phyloP scores from a whole-genome alignment of 2,113 vertebrate species.

The Spea multiplicata region DNA sequence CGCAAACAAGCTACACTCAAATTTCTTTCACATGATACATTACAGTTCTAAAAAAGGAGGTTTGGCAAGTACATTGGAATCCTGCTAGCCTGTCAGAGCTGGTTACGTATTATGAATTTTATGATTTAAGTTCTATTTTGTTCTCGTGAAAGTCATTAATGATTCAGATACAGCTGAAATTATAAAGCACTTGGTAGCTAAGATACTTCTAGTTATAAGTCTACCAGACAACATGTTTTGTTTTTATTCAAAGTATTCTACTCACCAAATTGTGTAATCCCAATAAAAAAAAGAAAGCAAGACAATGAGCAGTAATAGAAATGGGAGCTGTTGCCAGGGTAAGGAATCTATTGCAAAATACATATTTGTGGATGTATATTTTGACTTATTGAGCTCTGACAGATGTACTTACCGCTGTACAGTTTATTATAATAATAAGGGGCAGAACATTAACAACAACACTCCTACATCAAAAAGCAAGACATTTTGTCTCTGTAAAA shows the following conservation, averaged over 20 bases:
- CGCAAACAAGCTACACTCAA: too few relatives aligned
- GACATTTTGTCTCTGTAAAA: too few relatives aligned
- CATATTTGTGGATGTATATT: too few relatives aligned
- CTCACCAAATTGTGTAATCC: not conserved
- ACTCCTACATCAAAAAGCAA: too few relatives aligned
- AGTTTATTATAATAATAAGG: too few relatives aligned
- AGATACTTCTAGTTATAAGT: not conserved
- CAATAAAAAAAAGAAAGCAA: constrained; percentile 10
- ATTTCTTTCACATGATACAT: too few relatives aligned
- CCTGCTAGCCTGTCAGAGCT: not conserved
- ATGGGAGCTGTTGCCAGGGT: too few relatives aligned
- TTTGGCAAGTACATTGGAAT: constrained; percentile 1
- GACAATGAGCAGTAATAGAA: too few relatives aligned
- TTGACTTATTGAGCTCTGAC: too few relatives aligned
- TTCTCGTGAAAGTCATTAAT: not conserved
- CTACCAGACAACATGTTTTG: not conserved
- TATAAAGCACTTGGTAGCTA: not conserved
- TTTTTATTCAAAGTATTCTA: not conserved
- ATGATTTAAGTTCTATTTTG: not conserved
- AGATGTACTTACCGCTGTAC: too few relatives aligned
- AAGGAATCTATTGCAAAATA: too few relatives aligned
- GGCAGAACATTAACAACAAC: too few relatives aligned
- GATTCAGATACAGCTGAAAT: not conserved
- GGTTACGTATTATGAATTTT: not conserved
- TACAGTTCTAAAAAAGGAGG: not conserved